Conservation (phyloP, 2,797 vertebrate genomes). For the Gallinago solitaria region DNA sequence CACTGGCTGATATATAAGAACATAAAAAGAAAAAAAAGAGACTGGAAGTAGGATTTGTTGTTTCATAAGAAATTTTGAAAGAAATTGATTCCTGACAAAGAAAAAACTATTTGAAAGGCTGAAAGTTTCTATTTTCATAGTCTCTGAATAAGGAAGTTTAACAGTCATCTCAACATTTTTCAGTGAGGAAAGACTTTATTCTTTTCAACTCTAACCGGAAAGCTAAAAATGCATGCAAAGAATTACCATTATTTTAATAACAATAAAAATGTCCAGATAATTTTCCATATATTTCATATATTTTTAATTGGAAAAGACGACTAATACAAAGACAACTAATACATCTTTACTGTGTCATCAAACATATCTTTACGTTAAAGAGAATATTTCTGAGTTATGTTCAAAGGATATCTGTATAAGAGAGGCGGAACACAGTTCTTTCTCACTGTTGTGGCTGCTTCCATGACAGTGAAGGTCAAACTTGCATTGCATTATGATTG, state of each 20-base stretch:
- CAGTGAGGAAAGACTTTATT: neutral
- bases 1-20: neutral
- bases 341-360: neutral
- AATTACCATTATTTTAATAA: neutral
- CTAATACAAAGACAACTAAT: neutral
- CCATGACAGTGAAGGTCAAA: neutral
- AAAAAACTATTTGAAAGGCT: neutral
- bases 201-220: neutral
- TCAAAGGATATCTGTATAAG: neutral
- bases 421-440: neutral
- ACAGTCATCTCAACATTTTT: neutral
- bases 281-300: neutral
- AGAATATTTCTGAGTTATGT: neutral
- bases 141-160: neutral
- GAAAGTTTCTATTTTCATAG: neutral
- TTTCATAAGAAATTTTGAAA: neutral
- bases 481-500: neutral
- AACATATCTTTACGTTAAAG: neutral
- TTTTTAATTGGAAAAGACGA: neutral
- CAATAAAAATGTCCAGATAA: neutral
- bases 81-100: neutral
- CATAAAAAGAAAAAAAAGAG: neutral
- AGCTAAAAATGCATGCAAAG: neutral
- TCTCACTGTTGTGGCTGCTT: neutral
- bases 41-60: neutral